Conservation (phyloP, 2,113 vertebrate species). For the Perca fluviatilis region DNA sequence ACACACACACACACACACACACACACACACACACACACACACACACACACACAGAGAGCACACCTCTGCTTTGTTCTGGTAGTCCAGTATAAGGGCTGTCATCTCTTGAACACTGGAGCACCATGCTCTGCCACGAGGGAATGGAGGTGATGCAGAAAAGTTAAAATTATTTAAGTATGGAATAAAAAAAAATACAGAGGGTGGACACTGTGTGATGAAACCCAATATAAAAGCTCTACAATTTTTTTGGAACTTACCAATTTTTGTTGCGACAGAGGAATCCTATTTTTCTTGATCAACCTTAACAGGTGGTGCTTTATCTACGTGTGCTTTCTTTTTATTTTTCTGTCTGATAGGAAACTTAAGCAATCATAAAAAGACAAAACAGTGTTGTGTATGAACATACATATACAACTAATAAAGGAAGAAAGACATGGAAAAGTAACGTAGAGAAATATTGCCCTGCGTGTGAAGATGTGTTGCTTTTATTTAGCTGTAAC, state of each 20-base stretch:
- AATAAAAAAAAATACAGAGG: conserved; percentile 5
- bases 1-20: background rate
- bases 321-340: background rate
- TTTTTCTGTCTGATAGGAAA: background rate
- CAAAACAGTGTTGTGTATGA: background rate
- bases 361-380: background rate
- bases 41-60: conserved; percentile 32
- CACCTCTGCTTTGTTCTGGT: conserved; percentile 70
- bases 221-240: background rate
- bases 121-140: conserved; percentile 44
- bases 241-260: background rate
- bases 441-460: background rate
- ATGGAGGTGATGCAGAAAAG: conserved; percentile 45
- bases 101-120: conserved; percentile 52
- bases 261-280: background rate
- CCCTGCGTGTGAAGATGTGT: background rate
- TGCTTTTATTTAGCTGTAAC: conserved; percentile 41
- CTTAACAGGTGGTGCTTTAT: background rate
- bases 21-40: conserved; percentile 18
- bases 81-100: conserved; percentile 66
- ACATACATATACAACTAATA: too few species aligned
- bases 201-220: conserved; percentile 3
- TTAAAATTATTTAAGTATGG: conserved; percentile 21
- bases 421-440: background rate
- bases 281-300: background rate